Conservation (phyloP, 1,140 invertebrate genomes). For the Drosophila pachea region DNA sequence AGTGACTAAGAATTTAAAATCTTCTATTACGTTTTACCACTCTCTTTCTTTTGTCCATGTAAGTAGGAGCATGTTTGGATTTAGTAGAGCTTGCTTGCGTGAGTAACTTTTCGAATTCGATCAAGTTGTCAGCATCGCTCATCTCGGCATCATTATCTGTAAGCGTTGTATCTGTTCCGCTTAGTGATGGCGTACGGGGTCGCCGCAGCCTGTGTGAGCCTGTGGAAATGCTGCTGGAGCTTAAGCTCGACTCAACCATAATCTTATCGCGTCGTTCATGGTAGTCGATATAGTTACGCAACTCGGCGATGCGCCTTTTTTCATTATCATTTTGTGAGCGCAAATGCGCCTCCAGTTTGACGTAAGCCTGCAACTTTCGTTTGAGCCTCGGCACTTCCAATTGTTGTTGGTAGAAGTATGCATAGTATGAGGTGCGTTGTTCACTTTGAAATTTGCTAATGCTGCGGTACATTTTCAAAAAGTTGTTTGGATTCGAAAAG, state of each 20-base stretch:
- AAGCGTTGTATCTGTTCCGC: constrained; percentile 2
- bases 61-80: background rate
- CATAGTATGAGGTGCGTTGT: constrained; percentile 30
- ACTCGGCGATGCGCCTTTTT: constrained; percentile 20
- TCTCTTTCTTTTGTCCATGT: no score
- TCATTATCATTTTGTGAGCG: constrained; percentile 26
- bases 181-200: constrained; percentile 14
- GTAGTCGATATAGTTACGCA: constrained; percentile 29
- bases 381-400: background rate
- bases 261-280: constrained; percentile 9
- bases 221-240: background rate
- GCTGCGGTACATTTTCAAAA: constrained; percentile 32
- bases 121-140: background rate
- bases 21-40: no score
- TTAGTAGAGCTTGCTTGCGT: background rate
- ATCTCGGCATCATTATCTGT: background rate
- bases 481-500: constrained; percentile 41
- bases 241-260: background rate
- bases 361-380: constrained; percentile 28
- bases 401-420: constrained; percentile 18
- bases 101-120: background rate
- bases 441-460: constrained; percentile 49
- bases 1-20: no score
- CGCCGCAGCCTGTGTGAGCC: background rate
- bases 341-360: constrained; percentile 41